phyloP scores from a whole-genome alignment of 2,888 invertebrate genomes.

The Leptura quadrifasciata region DNA sequence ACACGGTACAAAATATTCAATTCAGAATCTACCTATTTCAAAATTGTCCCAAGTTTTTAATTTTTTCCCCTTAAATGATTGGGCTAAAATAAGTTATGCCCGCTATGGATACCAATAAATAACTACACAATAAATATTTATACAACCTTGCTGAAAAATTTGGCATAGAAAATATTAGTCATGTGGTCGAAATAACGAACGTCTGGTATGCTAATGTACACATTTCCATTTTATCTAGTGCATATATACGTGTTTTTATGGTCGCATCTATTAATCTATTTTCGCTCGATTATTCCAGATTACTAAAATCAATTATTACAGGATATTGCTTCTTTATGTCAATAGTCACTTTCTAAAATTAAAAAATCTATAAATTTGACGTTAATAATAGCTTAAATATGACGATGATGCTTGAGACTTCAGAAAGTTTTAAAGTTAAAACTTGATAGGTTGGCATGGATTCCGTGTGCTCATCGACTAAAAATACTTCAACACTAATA shows the following conservation, averaged over 20 bases:
- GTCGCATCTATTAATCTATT: constrained; percentile 9
- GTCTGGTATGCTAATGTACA: constrained; percentile 29
- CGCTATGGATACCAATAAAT: background rate
- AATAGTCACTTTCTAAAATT: background rate
- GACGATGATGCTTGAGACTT: background rate
- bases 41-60: too few relatives aligned
- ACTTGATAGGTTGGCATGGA: constrained; percentile 11
- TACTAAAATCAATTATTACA: too few relatives aligned
- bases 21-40: too few relatives aligned
- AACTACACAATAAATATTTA: constrained; percentile 22
- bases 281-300: background rate
- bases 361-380: constrained; percentile 11
- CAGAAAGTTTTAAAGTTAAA: background rate
- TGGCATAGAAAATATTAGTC: constrained; percentile 13
- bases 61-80: too few relatives aligned
- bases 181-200: background rate
- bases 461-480: constrained; percentile 8
- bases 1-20: too few relatives aligned
- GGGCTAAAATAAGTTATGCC: too few relatives aligned
- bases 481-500: constrained; percentile 10
- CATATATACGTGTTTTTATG: constrained; percentile 11
- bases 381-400: constrained; percentile 2
- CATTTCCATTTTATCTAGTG: background rate
- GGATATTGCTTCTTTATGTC: too few relatives aligned
- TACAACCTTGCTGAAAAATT: constrained; percentile 22